Base-by-base conservation (phyloP, 1,140 invertebrate species). In the Drosophila tsacasi region DNA sequence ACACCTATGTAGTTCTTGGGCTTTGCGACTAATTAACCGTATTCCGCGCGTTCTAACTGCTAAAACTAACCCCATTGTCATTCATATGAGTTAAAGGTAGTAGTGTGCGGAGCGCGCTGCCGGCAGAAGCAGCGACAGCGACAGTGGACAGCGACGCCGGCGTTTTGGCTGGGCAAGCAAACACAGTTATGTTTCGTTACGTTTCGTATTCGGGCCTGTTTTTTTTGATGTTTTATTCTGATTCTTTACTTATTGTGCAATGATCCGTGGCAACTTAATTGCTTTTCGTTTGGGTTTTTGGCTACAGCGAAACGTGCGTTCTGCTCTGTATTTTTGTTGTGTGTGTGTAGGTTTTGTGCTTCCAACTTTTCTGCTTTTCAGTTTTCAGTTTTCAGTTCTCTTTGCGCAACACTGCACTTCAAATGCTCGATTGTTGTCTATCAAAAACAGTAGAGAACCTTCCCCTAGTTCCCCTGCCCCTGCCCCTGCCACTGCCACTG, bases 181-280 rank as follows among this genome's bases (percentile, higher is more conserved):
- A 89, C 85, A 89, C 84, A 87, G 84, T 87, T 89, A 90, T 89
- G 85, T 85, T 77, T 89, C 67, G 63, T 77, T 76, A 55, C 52
- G 52, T 55, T 55, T 55, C 52, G 52, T 55, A 55, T 54, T 50
- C 37, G 54, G 37, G 68, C 40, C 46, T 40, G n/a, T 47, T 35
- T 46, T 35, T 54, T 54, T 66, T 59, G 10, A 37, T 62, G 30
- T 68, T 78, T 67, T 39, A 39, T 78, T 76, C 81, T 82, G 81
- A 90, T 90, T 90, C 85, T 90, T 90, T 82, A 64, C 86, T 90
- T 85, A 85, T 90, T 90, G 85, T 90, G 85, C 85, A 90, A 90
- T 90, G 85, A 90, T 84, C 86, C 85, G 89, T 82, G 85, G 85
- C 85, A 77, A 90, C 82, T 90, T 90, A 90, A 90, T 90, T 90